Evolutionary conservation across 2,113 vertebrate species (phyloP), one percentile per base, ranked within the genome.

Genomic region (Melanostigma gelatinosum): DNA sequence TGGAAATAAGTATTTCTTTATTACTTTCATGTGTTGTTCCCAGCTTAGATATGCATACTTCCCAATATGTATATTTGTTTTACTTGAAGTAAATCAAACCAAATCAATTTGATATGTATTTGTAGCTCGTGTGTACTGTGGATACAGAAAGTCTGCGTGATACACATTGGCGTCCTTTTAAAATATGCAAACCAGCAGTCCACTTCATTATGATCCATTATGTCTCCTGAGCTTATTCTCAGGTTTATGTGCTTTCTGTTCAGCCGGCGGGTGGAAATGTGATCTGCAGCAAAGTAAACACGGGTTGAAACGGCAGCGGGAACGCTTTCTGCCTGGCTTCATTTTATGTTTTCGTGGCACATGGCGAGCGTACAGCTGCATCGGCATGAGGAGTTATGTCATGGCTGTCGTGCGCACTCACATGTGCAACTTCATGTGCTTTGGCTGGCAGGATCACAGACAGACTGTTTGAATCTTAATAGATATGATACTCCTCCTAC

Each of bases 231-330:
- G 29, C 44, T 9, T 9, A 83, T 84, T 69, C 77, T 82, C 86
- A 80, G 85, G 79, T 90, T 79, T 64, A 15, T 85, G 77, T 71
- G 73, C 89, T 85, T 85, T 89, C 3, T 1, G 72, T 79, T 61
- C 16, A 15, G 83, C 84, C 75, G 8, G 77, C 64, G 82, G 66
- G 75, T 89, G 85, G 79, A 88, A 89, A 87, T 0, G 72, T 76
- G 85, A 90, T 78, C 67, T 73, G 54, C 83, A 76, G 77, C 82
- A 82, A 38, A 80, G 80, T 88, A 91, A 91, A 91, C 44, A 34
- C 44, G 29, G 77, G 82, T 81, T 57, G 74, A 78, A 84, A 75
- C 36, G 4, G 86, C 84, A 60, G 87, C 60, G 1, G 68, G 16
- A 66, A 64, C n/a, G 1, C 60, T 84, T 81, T 84, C 83, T 64